Conservation (phyloP, 2,113 vertebrate genomes). For the Puffinus mauretanicus region DNA sequence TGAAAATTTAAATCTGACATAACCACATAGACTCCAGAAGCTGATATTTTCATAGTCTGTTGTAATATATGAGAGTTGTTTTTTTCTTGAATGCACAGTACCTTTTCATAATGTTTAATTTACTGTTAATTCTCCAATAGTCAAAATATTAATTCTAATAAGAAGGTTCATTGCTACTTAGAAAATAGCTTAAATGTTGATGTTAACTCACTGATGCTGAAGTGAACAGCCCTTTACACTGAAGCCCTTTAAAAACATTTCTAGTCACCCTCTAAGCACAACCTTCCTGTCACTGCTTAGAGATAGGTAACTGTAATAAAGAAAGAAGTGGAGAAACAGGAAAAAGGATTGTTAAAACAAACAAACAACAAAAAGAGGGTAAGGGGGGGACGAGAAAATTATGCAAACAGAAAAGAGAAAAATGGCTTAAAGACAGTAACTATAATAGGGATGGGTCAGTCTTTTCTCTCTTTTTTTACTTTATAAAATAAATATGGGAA, state of each 20-base stretch:
- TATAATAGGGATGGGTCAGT: not conserved
- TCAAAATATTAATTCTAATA: not conserved
- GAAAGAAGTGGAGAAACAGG: not conserved
- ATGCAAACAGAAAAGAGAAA: not conserved
- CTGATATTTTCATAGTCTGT: not conserved
- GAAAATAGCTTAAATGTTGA: not conserved
- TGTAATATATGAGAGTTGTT: not conserved
- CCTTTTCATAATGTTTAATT: not conserved
- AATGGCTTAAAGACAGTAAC: not conserved
- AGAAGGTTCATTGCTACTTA: not conserved
- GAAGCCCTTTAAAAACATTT: not conserved
- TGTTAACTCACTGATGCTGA: not conserved
- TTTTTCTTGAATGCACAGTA: not conserved
- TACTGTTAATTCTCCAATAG: not conserved
- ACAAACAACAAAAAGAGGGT: not conserved
- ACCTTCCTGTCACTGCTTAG: not conserved
- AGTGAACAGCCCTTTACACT: not conserved
- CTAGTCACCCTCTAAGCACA: not conserved
- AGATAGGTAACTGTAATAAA: not conserved
- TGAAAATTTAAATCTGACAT: not conserved
- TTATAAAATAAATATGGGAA: not conserved
- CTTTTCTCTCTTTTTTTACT: not conserved
- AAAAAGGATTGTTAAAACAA: not conserved
- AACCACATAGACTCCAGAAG: not conserved
- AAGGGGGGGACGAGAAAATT: not conserved